Percentiles rank a stretch among this genome's conserved stretches.
Evolutionary conservation across 2,888 invertebrate species (phyloP).

Genomic region (Chymomyza fuscimana): DNA sequence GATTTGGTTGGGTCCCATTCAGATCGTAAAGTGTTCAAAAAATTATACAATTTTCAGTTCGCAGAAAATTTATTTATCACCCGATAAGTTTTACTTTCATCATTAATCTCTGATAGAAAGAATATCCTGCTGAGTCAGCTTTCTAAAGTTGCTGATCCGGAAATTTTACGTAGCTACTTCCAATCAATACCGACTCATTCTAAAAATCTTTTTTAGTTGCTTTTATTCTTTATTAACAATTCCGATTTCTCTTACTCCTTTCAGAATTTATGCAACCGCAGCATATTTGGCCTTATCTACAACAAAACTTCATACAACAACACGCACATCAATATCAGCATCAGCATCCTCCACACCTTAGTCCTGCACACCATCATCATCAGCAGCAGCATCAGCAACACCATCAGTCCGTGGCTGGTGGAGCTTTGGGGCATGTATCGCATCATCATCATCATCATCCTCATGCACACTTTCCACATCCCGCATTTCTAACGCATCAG

Average conservation of each 20-base stretch:
- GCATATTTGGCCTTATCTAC: constrained; percentile 81
- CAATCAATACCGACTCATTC: too few species aligned
- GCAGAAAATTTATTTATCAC: too few species aligned
- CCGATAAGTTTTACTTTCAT: too few species aligned
- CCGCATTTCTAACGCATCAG: constrained; percentile 79
- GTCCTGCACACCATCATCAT: constrained; percentile 48
- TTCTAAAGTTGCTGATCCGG: too few species aligned
- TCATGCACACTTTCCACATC: constrained; percentile 79
- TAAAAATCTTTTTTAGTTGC: too few species aligned
- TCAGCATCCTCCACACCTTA: constrained; percentile 9
- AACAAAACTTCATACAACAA: constrained; percentile 80
- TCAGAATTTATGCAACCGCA: constrained; percentile 80
- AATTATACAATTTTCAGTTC: too few species aligned
- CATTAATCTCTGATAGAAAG: too few species aligned
- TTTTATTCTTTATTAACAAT: too few species aligned
- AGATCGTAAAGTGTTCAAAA: too few species aligned
- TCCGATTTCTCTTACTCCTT: constrained; percentile 17
- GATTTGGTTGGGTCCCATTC: too few species aligned
- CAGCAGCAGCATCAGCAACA: constrained; percentile 48
- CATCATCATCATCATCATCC: constrained; percentile 44
- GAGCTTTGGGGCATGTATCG: constrained; percentile 40
- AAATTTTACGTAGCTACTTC: too few species aligned
- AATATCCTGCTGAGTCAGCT: too few species aligned
- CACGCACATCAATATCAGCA: constrained; percentile 64
- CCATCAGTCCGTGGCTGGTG: constrained; percentile 54